Conservation (phyloP, 1,140 invertebrate species). For the Saccostrea cuccullata region DNA sequence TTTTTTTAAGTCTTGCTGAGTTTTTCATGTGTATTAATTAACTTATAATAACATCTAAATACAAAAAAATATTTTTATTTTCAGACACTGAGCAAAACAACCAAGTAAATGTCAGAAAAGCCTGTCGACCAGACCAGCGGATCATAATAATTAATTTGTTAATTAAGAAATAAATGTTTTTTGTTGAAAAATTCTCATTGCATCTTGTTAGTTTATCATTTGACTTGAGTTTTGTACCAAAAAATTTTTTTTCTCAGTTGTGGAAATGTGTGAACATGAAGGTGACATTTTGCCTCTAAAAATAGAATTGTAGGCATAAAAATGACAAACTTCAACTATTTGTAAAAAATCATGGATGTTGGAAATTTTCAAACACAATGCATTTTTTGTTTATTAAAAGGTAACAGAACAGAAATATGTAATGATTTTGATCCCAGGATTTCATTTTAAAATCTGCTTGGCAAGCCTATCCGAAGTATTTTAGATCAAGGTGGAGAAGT, state of each 20-base stretch:
- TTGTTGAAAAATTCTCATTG: not conserved
- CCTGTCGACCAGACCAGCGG: no score
- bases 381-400: no score
- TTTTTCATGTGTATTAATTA: not conserved
- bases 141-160: not conserved
- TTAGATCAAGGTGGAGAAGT: slow-evolving; percentile 42
- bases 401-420: no score
- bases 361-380: no score
- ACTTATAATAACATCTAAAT: not conserved
- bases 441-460: no score
- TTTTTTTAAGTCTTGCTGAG: not conserved
- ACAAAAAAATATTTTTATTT: not conserved
- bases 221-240: not conserved
- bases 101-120: no score
- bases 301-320: no score
- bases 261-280: not conserved
- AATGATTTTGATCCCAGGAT: no score
- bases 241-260: not conserved
- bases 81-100: no score
- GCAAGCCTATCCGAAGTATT: slow-evolving; percentile 48
- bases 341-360: no score
- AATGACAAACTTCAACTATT: no score
- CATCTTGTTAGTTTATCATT: not conserved
- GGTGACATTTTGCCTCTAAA: not conserved
- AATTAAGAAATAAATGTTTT: not conserved